A percentile compares a stretch with the other conserved stretches of the same genome.
phyloP scores from a whole-genome alignment of 2,113 vertebrate species.

The Oceanites oceanicus region DNA sequence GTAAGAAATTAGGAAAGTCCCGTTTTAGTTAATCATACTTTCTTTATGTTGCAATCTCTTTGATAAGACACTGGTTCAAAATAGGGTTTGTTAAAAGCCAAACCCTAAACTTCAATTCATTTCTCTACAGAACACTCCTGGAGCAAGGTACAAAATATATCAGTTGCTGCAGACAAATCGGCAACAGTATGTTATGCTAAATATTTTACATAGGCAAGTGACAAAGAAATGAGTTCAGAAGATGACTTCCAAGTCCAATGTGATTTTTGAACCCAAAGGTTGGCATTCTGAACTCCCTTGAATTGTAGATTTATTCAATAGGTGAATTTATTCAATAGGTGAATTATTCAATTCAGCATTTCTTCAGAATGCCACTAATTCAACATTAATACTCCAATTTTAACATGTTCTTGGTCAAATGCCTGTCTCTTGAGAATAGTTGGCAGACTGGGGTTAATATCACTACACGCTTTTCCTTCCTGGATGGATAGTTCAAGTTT shows the following conservation, averaged over 20 bases:
- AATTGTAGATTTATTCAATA: background rate
- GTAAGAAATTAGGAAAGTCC: background rate
- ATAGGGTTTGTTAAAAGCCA: background rate
- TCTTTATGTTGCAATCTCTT: background rate
- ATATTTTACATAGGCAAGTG: background rate
- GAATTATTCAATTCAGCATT: background rate
- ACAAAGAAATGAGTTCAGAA: background rate
- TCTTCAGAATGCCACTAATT: background rate
- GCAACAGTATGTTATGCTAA: background rate
- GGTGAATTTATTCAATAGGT: background rate
- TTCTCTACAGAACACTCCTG: background rate
- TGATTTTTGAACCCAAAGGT: background rate
- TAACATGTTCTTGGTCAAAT: background rate
- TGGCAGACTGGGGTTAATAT: background rate
- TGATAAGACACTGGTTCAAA: background rate
- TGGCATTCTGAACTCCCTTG: background rate
- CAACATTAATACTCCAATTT: background rate
- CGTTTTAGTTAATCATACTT: background rate
- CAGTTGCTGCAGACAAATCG: background rate
- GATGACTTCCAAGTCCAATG: background rate
- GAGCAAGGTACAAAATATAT: background rate
- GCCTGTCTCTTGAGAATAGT: background rate
- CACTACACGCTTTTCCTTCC: constrained; percentile 31
- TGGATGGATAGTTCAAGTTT: constrained; percentile 26
- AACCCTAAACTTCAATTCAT: background rate